Conservation (phyloP, 2,888 invertebrate species). For the Phania funesta region DNA sequence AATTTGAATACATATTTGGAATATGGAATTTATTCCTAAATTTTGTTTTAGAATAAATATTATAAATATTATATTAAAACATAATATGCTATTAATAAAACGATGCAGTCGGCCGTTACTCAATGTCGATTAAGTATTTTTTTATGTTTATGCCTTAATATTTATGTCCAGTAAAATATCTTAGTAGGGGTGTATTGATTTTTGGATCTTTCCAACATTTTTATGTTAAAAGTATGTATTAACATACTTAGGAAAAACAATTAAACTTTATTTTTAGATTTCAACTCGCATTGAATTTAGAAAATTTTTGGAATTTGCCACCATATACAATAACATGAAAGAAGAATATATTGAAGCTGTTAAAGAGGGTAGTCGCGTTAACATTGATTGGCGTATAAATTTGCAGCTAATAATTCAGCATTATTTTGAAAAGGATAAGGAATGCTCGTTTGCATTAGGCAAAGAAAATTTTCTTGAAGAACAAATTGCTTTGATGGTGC, state of each 20-base stretch:
- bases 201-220: too few species aligned
- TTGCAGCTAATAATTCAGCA: slow-evolving; percentile 87
- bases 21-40: too few species aligned
- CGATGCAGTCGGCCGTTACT: too few species aligned
- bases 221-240: too few species aligned
- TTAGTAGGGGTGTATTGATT: too few species aligned
- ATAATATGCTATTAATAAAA: too few species aligned
- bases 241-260: neutral
- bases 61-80: too few species aligned
- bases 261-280: slow-evolving; percentile 62
- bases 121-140: too few species aligned
- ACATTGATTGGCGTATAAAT: slow-evolving; percentile 91
- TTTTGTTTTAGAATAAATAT: too few species aligned
- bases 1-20: too few species aligned
- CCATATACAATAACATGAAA: slow-evolving; percentile 80
- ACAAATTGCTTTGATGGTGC: slow-evolving; percentile 88
- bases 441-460: slow-evolving; percentile 88
- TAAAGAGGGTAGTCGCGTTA: slow-evolving; percentile 85
- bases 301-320: slow-evolving; percentile 83
- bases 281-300: slow-evolving; percentile 75
- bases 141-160: too few species aligned
- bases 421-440: slow-evolving; percentile 84
- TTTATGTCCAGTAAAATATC: too few species aligned
- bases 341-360: slow-evolving; percentile 83
- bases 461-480: slow-evolving; percentile 90